These are phyloP conservation scores for Silurus asotus DNA, from an alignment of 2,113 vertebrate genomes.

Conservation along the genomic window DNA sequence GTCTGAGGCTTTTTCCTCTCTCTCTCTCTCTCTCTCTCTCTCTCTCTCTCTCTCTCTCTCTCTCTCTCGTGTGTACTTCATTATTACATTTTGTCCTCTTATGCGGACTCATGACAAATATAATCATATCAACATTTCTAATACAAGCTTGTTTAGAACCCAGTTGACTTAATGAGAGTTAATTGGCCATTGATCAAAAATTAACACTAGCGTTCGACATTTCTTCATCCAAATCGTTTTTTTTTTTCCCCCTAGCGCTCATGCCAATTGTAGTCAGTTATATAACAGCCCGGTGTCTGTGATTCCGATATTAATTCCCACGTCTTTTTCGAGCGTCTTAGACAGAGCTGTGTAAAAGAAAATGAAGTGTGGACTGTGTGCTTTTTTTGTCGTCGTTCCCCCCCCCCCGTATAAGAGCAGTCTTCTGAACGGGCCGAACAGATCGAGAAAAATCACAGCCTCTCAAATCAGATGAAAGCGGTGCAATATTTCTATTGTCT, in stretches of 20 bases:
- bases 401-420: too few relatives aligned
- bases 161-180: background rate
- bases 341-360: background rate
- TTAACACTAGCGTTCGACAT: background rate
- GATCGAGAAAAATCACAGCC: background rate
- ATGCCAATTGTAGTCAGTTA: background rate
- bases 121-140: background rate
- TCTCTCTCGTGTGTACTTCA: too few relatives aligned
- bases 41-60: too few relatives aligned
- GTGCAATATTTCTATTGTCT: background rate
- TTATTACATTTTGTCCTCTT: background rate
- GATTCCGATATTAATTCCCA: background rate
- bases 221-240: background rate
- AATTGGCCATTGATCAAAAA: background rate
- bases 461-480: background rate
- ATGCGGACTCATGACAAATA: background rate
- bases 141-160: background rate
- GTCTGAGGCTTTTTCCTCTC: background rate
- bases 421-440: background rate
- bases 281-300: background rate
- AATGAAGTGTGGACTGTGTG: background rate
- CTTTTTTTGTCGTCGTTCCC: background rate
- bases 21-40: too few relatives aligned
- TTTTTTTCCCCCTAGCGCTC: background rate
- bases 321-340: background rate